A percentile compares a stretch with the other conserved stretches of the same genome.
Evolutionary conservation across 2,888 invertebrate species (phyloP).

Genomic region (Volucella inflata): DNA sequence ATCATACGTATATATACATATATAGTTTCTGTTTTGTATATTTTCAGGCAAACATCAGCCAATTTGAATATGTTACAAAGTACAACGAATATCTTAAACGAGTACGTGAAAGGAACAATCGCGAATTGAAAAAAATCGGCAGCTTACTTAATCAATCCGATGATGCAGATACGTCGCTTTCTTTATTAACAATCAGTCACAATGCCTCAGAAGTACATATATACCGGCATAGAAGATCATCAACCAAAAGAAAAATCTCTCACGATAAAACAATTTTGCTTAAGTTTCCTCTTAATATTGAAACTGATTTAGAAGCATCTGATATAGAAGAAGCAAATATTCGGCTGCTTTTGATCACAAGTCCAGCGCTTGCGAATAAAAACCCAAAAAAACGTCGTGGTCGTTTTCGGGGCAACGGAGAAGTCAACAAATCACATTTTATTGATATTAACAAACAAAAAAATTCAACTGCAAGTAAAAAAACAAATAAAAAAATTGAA

Average conservation of each 20-base stretch:
- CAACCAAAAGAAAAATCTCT: slow-evolving; percentile 10
- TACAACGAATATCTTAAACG: slow-evolving; percentile 86
- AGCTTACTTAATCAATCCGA: slow-evolving; percentile 30
- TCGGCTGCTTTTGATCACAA: slow-evolving; percentile 80
- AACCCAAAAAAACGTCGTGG: slow-evolving; percentile 30
- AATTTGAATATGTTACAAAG: slow-evolving; percentile 86
- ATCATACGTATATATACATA: neutral
- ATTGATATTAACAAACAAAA: slow-evolving; percentile 7
- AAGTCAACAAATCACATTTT: slow-evolving; percentile 5
- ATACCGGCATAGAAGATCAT: slow-evolving; percentile 48
- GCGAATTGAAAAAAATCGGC: slow-evolving; percentile 59
- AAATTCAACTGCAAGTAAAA: slow-evolving; percentile 14
- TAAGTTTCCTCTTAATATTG: slow-evolving; percentile 77
- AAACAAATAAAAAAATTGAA: slow-evolving; percentile 8
- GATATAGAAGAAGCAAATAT: slow-evolving; percentile 82
- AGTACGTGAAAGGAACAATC: slow-evolving; percentile 80
- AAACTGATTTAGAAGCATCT: slow-evolving; percentile 75
- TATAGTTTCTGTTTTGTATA: neutral
- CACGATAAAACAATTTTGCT: slow-evolving; percentile 77
- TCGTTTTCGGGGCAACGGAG: slow-evolving; percentile 30
- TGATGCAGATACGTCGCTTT: slow-evolving; percentile 66
- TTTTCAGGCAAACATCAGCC: slow-evolving; percentile 87
- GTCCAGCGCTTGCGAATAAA: slow-evolving; percentile 77
- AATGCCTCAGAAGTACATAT: slow-evolving; percentile 71
- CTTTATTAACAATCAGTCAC: slow-evolving; percentile 78